These are phyloP conservation scores for Pelvicachromis taeniatus DNA, from an alignment of 2,113 vertebrate species.

Conservation along the genomic window DNA sequence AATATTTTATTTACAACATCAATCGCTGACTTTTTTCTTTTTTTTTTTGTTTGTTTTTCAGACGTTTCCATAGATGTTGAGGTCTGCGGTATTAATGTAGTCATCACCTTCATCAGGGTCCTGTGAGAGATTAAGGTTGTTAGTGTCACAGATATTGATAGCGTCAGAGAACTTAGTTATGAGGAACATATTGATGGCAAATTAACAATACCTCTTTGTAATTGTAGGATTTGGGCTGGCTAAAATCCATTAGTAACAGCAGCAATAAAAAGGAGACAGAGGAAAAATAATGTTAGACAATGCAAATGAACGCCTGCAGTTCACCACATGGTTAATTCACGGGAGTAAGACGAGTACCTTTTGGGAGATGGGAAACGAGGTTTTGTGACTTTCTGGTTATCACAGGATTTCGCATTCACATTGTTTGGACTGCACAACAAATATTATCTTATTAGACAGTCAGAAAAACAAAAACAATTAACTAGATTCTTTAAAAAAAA, in stretches of 20 bases:
- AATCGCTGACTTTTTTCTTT: rapidly evolving
- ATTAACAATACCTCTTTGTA: conserved; percentile 9
- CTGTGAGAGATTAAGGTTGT: not conserved
- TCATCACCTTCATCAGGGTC: conserved; percentile 3
- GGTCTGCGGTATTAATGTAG: conserved; percentile 39
- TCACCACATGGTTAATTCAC: not conserved
- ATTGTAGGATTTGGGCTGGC: conserved; percentile 19
- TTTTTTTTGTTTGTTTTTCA: not conserved
- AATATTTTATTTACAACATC: not conserved
- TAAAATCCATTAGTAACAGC: not conserved
- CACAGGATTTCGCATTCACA: not conserved
- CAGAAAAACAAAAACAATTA: not conserved
- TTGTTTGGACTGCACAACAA: conserved; percentile 30
- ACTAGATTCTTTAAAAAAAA: not conserved
- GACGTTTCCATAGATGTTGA: conserved; percentile 49
- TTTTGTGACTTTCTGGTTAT: conserved; percentile 22
- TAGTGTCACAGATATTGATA: not conserved
- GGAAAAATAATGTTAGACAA: not conserved
- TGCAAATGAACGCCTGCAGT: not conserved
- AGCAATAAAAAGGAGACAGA: not conserved
- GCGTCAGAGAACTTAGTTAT: not conserved
- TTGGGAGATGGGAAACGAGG: conserved; percentile 49
- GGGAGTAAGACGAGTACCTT: conserved; percentile 16
- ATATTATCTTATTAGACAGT: not conserved
- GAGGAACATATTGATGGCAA: not conserved